Evolutionary conservation across 2,888 invertebrate species (phyloP).

Genomic region (Periphyllus acericola): DNA sequence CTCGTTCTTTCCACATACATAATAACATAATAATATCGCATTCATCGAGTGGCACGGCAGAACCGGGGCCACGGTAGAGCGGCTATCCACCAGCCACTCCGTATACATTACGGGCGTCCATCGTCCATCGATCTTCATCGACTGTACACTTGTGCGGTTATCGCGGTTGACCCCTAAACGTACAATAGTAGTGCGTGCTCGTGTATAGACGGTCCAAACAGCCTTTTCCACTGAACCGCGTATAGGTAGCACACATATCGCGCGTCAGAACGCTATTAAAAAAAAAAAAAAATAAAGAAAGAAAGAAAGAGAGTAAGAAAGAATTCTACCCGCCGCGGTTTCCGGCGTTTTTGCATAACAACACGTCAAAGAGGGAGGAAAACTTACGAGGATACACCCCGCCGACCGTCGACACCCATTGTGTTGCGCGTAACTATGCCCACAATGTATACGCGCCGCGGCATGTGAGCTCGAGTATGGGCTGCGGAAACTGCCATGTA

Average conservation of each 20-base stretch:
- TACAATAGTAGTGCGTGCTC: neutral
- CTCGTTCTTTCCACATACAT: neutral
- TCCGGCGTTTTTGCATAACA: conserved; percentile 33
- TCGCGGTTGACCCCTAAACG: neutral
- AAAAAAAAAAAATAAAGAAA: neutral
- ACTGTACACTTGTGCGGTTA: neutral
- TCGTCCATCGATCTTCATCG: conserved; percentile 19
- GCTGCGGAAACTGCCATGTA: neutral
- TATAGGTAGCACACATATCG: neutral
- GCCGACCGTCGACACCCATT: neutral
- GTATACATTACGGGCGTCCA: neutral
- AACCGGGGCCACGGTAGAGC: neutral
- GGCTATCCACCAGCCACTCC: neutral
- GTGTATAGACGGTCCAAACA: conserved; percentile 6
- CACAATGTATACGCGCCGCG: no score
- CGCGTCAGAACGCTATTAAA: conserved; percentile 2
- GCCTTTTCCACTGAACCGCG: conserved; percentile 4
- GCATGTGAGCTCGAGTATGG: neutral
- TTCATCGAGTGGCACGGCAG: neutral
- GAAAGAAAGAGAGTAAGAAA: neutral
- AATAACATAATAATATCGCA: neutral
- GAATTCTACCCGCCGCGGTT: neutral
- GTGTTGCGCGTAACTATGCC: neutral
- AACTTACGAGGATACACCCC: neutral
- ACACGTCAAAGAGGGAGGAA: neutral